Evolutionary conservation across 2,113 vertebrate genomes (phyloP).

Genomic region (Phoxinus phoxinus): DNA sequence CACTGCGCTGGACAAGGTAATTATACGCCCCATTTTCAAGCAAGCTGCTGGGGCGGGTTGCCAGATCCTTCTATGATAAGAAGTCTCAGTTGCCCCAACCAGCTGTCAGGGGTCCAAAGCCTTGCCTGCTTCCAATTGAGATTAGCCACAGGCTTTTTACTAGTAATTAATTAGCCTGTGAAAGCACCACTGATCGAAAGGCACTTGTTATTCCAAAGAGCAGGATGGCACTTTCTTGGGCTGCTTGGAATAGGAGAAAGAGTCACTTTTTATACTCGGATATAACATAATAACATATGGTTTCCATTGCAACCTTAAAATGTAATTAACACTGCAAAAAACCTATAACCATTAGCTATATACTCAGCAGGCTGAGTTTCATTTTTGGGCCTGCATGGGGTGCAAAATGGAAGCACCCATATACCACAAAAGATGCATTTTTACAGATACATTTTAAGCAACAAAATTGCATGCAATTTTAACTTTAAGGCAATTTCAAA

Average conservation of each 20-base stretch:
- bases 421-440: too few species aligned
- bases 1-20: slow-evolving; percentile 79
- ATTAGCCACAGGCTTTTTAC: slow-evolving; percentile 46
- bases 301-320: slow-evolving; percentile 60
- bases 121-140: slow-evolving; percentile 34
- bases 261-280: slow-evolving; percentile 55
- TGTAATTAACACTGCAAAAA: neutral
- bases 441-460: too few species aligned
- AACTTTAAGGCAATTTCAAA: too few species aligned
- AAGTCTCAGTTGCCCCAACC: slow-evolving; percentile 47
- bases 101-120: slow-evolving; percentile 35
- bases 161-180: slow-evolving; percentile 47
- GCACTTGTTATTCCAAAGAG: slow-evolving; percentile 20
- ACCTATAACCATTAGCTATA: neutral
- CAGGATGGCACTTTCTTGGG: slow-evolving; percentile 39
- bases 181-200: slow-evolving; percentile 32
- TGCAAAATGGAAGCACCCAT: neutral
- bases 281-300: slow-evolving; percentile 64
- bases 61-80: slow-evolving; percentile 48
- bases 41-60: slow-evolving; percentile 43
- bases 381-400: neutral
- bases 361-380: neutral
- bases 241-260: slow-evolving; percentile 47
- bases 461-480: too few species aligned
- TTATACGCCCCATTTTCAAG: slow-evolving; percentile 67